Evolutionary conservation across 2,113 vertebrate species (phyloP), one percentile per base, ranked within the genome.

Genomic region (Peucedramus taeniatus): DNA sequence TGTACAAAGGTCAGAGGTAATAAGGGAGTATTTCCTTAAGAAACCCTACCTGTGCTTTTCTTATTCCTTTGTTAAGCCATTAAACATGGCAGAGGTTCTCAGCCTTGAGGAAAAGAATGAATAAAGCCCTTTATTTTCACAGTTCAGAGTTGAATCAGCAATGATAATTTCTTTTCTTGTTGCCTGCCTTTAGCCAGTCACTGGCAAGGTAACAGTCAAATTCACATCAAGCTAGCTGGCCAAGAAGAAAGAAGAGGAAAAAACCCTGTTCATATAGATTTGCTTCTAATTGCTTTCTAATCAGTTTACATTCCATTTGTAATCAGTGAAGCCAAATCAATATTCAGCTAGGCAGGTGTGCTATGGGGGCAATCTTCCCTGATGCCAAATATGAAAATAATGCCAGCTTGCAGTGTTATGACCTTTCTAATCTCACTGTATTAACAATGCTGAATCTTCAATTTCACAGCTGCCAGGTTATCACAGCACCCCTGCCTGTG

Each of bases 211-310:
- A 64, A 24, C 19, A 74, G 74, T 35, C 72, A 74, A 12, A 75
- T 61, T 76, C 37, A n/a, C 35, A 40, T 45, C 28, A 33, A 83
- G 44, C 16, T 74, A 86, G 74, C 30, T 63, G 75, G 35, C 14
- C n/a, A 60, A 47, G 56, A 81, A 49, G 33, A 22, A 66, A 47
- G 60, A 42, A 74, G 26, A 82, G 20, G 16, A 23, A 49, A 50
- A 86, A 78, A 9, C 2, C 39, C 23, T 42, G 49, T 54, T 79
- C 27, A 26, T 70, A 87, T 39, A 31, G 60, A 74, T 89, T 90
- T 70, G 31, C 35, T 81, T 49, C 49, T 95, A 85, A 93, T 60
- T 89, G 74, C 77, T 94, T 92, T 94, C 61, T 87, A 89, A 92
- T 93, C 49, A 61, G 81, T 83, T 96, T 89, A 79, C 61, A 16